Evolutionary conservation across 2,888 invertebrate genomes (phyloP).

Genomic region (Rotaria socialis): DNA sequence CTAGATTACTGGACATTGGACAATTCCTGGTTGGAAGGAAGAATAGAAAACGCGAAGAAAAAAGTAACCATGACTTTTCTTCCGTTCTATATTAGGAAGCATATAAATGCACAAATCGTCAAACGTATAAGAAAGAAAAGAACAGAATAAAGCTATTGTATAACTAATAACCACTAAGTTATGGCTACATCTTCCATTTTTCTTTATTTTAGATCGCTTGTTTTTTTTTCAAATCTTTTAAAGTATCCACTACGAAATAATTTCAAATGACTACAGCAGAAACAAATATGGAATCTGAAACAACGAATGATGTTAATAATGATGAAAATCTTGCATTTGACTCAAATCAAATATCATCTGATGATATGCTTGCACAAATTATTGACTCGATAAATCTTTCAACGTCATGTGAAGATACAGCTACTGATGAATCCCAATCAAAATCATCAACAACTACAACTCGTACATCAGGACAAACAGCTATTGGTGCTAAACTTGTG

Average conservation of each 20-base stretch:
- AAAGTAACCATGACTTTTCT: slow-evolving; percentile 25
- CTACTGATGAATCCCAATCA: background rate
- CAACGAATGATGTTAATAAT: background rate
- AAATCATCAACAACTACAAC: background rate
- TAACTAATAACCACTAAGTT: too few species aligned
- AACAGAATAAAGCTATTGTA: too few species aligned
- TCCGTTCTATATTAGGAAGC: slow-evolving; percentile 19
- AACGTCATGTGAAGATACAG: background rate
- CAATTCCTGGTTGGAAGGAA: background rate
- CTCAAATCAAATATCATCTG: background rate
- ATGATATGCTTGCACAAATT: background rate
- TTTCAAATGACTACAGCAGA: too few species aligned
- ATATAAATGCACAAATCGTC: background rate
- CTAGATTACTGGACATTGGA: background rate
- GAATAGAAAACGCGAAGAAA: background rate
- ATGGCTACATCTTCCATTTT: too few species aligned
- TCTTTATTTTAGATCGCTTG: too few species aligned
- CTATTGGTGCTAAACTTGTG: slow-evolving; percentile 11
- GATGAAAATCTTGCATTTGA: slow-evolving; percentile 6
- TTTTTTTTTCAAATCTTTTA: too few species aligned
- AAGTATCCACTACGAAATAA: too few species aligned
- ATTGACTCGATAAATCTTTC: background rate
- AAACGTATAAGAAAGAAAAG: too few species aligned
- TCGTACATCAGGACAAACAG: background rate
- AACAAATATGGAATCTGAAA: too few species aligned